phyloP scores from a whole-genome alignment of 2,888 invertebrate species.

The Marasmarcha lunaedactyla region DNA sequence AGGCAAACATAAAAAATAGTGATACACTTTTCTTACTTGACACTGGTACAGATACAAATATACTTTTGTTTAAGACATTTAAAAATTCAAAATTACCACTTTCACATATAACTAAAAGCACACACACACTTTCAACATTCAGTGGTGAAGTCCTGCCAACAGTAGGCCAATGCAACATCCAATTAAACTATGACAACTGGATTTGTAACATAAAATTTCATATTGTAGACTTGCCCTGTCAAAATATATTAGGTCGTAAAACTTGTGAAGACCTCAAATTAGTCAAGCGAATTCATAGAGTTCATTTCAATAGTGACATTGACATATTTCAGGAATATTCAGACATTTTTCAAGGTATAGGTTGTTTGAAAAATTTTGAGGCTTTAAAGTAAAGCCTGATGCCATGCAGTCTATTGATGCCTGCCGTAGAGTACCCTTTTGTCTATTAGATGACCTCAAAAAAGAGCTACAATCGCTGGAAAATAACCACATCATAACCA shows the following conservation, averaged over 20 bases:
- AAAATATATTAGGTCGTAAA: conserved; percentile 1
- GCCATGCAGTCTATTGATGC: neutral
- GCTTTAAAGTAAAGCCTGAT: neutral
- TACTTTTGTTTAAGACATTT: neutral
- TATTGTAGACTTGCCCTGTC: neutral
- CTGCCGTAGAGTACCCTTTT: neutral
- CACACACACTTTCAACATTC: conserved; percentile 3
- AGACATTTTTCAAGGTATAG: neutral
- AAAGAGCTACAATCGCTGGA: neutral
- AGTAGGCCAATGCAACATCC: neutral
- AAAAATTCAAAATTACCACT: neutral
- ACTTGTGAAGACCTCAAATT: conserved; percentile 1
- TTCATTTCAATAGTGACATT: neutral
- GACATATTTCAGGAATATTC: neutral
- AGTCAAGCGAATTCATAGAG: neutral
- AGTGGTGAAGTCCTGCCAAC: conserved; percentile 3
- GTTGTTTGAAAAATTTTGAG: neutral
- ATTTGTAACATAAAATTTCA: neutral
- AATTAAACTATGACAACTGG: neutral
- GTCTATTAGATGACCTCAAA: neutral
- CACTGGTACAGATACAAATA: conserved; percentile 2
- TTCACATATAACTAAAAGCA: neutral
- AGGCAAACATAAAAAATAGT: neutral
- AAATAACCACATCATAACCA: neutral
- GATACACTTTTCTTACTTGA: neutral